Evolutionary conservation across 1,140 invertebrate species (phyloP).

Genomic region (Aphis craccivora): DNA sequence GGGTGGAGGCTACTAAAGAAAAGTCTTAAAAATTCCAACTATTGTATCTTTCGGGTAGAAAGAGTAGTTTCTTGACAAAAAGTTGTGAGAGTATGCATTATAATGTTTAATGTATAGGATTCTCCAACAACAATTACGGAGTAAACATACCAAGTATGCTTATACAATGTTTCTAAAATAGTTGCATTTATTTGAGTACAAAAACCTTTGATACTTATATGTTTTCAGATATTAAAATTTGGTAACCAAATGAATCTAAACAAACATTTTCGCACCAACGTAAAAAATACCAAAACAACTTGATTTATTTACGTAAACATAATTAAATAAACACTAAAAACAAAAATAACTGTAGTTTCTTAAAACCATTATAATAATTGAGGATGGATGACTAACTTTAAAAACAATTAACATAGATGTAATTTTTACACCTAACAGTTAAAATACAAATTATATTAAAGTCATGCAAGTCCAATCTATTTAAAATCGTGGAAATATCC

Average conservation of each 20-base stretch:
- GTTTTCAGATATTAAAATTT: neutral
- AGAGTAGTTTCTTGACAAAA: constrained; percentile 32
- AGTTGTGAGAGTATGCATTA: constrained; percentile 16
- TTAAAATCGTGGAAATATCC: neutral
- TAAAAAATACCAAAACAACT: neutral
- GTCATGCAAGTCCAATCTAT: neutral
- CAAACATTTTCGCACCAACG: neutral
- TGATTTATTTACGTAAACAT: neutral
- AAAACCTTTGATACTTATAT: neutral
- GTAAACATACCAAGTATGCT: neutral
- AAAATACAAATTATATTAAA: constrained; percentile 22
- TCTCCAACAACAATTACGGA: constrained; percentile 14
- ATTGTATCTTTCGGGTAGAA: neutral
- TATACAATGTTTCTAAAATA: neutral
- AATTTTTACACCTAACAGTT: neutral
- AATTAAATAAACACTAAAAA: neutral
- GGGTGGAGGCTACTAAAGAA: neutral
- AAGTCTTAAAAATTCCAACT: constrained; percentile 28
- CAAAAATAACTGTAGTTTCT: neutral
- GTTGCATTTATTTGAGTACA: neutral
- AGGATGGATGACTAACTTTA: neutral
- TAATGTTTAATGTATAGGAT: neutral
- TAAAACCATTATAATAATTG: neutral
- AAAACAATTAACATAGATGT: neutral
- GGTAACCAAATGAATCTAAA: neutral